A percentile compares a stretch with the other conserved stretches of the same genome.
Conservation (phyloP, 2,888 invertebrate species). For the Chloromyia formosa region DNA sequence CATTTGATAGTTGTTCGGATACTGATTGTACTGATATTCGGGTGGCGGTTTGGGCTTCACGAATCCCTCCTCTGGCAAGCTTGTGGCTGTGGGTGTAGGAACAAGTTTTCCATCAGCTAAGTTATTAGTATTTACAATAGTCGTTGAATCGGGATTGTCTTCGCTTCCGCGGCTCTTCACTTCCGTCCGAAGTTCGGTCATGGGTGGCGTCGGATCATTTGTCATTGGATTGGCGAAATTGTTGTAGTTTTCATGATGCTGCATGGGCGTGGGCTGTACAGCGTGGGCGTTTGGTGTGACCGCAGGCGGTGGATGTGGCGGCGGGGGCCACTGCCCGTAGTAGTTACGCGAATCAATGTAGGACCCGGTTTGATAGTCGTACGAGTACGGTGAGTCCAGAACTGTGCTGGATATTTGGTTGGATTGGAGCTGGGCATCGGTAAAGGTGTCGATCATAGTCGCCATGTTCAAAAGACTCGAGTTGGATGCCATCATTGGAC, state of each 20-base stretch:
- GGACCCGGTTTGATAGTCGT: conserved; percentile 69
- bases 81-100: conserved; percentile 53
- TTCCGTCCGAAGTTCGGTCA: conserved; percentile 57
- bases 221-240: conserved; percentile 51
- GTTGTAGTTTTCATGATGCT: conserved; percentile 56
- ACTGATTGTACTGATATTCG: conserved; percentile 63
- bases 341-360: conserved; percentile 72
- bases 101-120: conserved; percentile 64
- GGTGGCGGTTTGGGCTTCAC: conserved; percentile 64
- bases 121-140: conserved; percentile 67
- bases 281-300: conserved; percentile 63
- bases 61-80: conserved; percentile 60
- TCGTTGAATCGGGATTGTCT: conserved; percentile 81
- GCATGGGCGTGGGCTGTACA: conserved; percentile 50
- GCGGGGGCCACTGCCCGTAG: conserved; percentile 70
- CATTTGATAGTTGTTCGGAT: conserved; percentile 64
- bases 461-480: conserved; percentile 76
- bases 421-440: conserved; percentile 81
- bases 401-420: conserved; percentile 88
- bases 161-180: conserved; percentile 65
- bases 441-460: conserved; percentile 79
- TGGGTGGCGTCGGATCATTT: conserved; percentile 55
- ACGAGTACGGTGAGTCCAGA: conserved; percentile 74
- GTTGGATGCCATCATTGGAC: conserved; percentile 63
- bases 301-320: conserved; percentile 67